Evolutionary conservation across 2,113 vertebrate genomes (phyloP), one percentile per base, ranked within the genome.

Genomic region (Larimichthys polyactis): DNA sequence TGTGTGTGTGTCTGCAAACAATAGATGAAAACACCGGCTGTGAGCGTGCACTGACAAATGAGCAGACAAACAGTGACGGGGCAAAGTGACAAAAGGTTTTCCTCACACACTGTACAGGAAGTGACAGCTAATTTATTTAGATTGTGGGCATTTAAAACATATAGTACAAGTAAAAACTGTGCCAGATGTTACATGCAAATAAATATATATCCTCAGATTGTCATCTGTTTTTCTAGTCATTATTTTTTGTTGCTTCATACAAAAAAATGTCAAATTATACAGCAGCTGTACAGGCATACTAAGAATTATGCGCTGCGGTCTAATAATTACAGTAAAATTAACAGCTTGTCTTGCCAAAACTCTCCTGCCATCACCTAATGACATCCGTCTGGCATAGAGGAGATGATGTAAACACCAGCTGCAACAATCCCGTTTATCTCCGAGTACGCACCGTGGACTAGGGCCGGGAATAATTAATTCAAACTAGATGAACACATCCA

Each of bases 11-110:
- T 75, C 78, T 87, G 77, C 71, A 85, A 79, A 89, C 70, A 88
- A 72, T 22, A 77, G 65, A 83, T 85, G 49, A 59, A 87, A 83
- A 82, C 82, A 77, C 24, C 75, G 79, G 86, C 87, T 90, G 89
- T 77, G 55, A 78, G 52, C 29, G 48, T 12, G 54, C 4, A 5
- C 75, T 60, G 69, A 70, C 48, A 78, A 69, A 63, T 24, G 62
- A 88, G 51, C 64, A 64, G 69, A 48, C 14, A 83, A 79, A 72
- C 48, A 46, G 67, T 80, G 72, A 89, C 84, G 40, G 52, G 71
- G 78, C 76, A 82, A 49, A 69, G 12, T 63, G 44, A 60, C 63
- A 2, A 16, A 20, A 32, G 54, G 36, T 17, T n/a, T 27, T 43
- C 27, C 27, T 81, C 19, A 58, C n/a, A 63, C 0, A 24, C 14